These are phyloP conservation scores for Fissipunctia ypsillon DNA, from an alignment of 2,888 invertebrate genomes.

Conservation along the genomic window DNA sequence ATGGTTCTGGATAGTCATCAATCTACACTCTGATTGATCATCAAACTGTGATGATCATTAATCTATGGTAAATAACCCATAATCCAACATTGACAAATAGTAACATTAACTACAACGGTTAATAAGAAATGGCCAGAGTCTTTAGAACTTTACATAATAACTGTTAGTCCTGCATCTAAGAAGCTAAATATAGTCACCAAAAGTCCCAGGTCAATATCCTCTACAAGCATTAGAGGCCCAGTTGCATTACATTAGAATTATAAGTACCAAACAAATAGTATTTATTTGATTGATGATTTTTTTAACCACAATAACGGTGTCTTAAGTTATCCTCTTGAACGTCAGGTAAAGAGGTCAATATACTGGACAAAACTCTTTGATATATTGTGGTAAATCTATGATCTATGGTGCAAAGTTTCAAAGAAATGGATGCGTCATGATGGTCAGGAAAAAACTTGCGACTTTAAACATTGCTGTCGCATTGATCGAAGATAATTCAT, in stretches of 20 bases:
- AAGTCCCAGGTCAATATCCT: slow-evolving; percentile 56
- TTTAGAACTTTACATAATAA: slow-evolving; percentile 26
- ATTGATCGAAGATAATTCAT: slow-evolving; percentile 15
- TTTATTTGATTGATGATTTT: slow-evolving; percentile 55
- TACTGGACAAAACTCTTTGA: slow-evolving; percentile 51
- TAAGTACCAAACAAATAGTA: slow-evolving; percentile 35
- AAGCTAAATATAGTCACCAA: slow-evolving; percentile 24
- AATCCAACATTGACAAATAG: slow-evolving; percentile 37
- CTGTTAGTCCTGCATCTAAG: slow-evolving; percentile 22
- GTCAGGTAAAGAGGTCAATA: slow-evolving; percentile 51
- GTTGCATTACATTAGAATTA: slow-evolving; percentile 63
- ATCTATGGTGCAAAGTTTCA: slow-evolving; percentile 32
- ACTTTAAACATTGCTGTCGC: neutral
- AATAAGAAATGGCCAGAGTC: slow-evolving; percentile 2
- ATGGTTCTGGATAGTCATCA: too few species aligned
- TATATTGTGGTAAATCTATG: slow-evolving; percentile 49
- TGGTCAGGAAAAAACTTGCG: neutral
- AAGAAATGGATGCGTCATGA: slow-evolving; percentile 42
- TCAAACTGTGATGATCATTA: too few species aligned
- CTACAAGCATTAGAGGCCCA: slow-evolving; percentile 49
- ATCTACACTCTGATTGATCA: too few species aligned
- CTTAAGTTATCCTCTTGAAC: slow-evolving; percentile 29
- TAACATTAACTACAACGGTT: slow-evolving; percentile 28
- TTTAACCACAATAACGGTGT: slow-evolving; percentile 60
- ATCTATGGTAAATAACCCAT: neutral